Base-by-base conservation (phyloP, 2,888 invertebrate genomes). In the Cryptocheilus praepositus region DNA sequence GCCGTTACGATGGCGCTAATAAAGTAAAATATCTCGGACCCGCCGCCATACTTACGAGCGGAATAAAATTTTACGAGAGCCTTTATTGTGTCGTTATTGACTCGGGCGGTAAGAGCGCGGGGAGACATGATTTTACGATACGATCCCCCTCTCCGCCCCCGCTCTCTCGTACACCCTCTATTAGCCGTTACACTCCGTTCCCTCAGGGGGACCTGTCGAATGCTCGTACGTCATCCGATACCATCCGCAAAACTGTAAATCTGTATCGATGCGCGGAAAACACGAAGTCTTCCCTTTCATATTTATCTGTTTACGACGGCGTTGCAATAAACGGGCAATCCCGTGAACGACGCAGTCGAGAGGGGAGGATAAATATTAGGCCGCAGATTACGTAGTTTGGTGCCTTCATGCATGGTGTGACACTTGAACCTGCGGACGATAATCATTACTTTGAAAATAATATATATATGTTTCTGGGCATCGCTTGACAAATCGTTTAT, bases 71-170 rank as follows among this genome's bases (percentile, higher is more conserved):
- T 80, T 77, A 81, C 68, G 79, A 65, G 58, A 56, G 53, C 54
- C 70, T 81, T 78, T 78, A 79, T 80, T 69, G 72, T 51, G 64
- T 55, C 68, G 71, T 79, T 81, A 81, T 81, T 78, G 79, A 79
- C 76, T 73, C 61, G 61, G 63, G 64, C 36, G 74, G 76, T 79
- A 75, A 64, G 75, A 80, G 78, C 71, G 76, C 71, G 72, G 46
- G 64, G 66, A 52, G 55, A 68, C 71, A 77, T 80, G 76, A 79
- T 78, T 80, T 82, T 80, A 82, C 72, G 80, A 73, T 71, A 70
- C 68, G 51, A 59, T 57, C 55, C 45, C 66, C 61, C 51, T 64
- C 76, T 28, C 60, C 61, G 54, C 54, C 61, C 61, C 54, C 45
- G 53, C 15, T 16, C 56, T 63, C 45, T 43, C 11, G 28, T 19